Percentiles rank a stretch among this genome's conserved stretches.
phyloP scores from a whole-genome alignment of 2,797 vertebrate genomes.

The Anomalospiza imberbis region DNA sequence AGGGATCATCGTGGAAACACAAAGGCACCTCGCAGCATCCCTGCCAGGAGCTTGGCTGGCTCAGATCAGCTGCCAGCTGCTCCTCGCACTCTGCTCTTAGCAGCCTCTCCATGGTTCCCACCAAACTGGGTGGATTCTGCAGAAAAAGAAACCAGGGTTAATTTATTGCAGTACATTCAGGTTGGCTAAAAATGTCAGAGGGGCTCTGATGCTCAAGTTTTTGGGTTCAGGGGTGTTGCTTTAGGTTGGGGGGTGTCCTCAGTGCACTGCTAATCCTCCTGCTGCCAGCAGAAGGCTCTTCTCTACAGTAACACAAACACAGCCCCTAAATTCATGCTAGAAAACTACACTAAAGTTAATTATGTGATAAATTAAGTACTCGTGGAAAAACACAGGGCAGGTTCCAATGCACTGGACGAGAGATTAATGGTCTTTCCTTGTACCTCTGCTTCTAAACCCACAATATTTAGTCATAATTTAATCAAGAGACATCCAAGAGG shows the following conservation, averaged over 20 bases:
- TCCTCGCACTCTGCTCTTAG: background rate
- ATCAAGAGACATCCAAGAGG: background rate
- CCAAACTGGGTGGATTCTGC: slow-evolving; percentile 18
- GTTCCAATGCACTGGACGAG: background rate
- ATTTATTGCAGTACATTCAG: background rate
- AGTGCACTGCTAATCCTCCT: background rate
- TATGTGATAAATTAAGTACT: background rate
- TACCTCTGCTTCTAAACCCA: background rate
- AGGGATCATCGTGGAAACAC: background rate
- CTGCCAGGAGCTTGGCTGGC: background rate
- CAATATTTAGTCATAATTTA: background rate
- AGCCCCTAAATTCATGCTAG: background rate
- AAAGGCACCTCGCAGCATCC: background rate
- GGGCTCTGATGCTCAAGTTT: background rate
- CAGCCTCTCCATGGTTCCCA: slow-evolving; percentile 32
- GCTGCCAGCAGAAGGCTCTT: background rate
- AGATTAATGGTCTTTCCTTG: background rate
- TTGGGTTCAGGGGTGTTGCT: background rate
- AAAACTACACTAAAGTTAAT: background rate
- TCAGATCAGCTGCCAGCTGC: background rate
- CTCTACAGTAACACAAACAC: background rate
- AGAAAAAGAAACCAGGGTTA: slow-evolving; percentile 24
- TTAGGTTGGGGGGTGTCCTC: background rate
- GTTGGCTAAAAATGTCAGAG: background rate
- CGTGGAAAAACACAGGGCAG: background rate